A percentile compares a stretch with the other conserved stretches of the same genome.
Evolutionary conservation across 2,113 vertebrate genomes (phyloP).

Genomic region (Condylura cristata): DNA sequence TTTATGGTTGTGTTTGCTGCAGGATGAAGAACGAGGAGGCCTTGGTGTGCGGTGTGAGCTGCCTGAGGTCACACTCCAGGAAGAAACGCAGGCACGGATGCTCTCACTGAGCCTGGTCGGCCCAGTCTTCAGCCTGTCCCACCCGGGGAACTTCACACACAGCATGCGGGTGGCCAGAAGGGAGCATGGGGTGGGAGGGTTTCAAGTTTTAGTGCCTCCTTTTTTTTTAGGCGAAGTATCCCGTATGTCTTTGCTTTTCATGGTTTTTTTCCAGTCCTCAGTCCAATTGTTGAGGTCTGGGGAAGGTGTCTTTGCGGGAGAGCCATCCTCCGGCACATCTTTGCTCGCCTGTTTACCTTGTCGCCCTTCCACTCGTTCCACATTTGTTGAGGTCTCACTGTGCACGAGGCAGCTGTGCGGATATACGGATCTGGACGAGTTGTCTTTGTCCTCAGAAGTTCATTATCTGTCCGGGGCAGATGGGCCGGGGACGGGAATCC

Average conservation of each 20-base stretch:
- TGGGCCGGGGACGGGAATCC: background rate
- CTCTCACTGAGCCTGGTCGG: too few relatives aligned
- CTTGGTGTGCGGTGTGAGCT: background rate
- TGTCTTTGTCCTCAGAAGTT: slow-evolving; percentile 9
- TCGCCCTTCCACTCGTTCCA: background rate
- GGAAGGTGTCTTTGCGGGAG: background rate
- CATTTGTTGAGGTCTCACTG: background rate
- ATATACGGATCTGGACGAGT: background rate
- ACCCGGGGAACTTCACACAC: background rate
- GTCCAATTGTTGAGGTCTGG: background rate
- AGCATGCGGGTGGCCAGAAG: background rate
- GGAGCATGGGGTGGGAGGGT: background rate
- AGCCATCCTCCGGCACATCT: background rate
- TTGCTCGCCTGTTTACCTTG: background rate
- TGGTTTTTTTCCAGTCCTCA: background rate
- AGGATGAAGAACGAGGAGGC: background rate
- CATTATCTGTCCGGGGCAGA: background rate
- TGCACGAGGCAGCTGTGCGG: background rate
- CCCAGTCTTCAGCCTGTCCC: background rate
- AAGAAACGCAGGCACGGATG: background rate
- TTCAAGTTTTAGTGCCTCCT: slow-evolving; percentile 1
- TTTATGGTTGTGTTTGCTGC: background rate
- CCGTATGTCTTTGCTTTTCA: background rate
- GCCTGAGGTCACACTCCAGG: background rate
- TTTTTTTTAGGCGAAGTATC: background rate